Percentiles rank a stretch among this genome's conserved stretches.
These are phyloP conservation scores for Scolanthus callimorphus DNA, from an alignment of 92 coral and sea anemone species.

Conservation along the genomic window DNA sequence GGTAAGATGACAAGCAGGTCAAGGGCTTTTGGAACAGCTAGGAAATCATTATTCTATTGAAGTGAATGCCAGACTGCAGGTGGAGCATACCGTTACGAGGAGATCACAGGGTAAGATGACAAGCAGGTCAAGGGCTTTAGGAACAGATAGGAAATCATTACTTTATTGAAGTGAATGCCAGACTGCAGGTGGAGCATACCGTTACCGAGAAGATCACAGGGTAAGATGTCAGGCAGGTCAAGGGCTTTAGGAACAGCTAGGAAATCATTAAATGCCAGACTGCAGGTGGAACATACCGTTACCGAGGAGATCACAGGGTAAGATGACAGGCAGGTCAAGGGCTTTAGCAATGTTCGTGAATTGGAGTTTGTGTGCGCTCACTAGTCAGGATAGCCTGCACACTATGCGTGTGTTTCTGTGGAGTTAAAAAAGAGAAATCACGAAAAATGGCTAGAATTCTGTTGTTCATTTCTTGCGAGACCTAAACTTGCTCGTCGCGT, in stretches of 20 bases:
- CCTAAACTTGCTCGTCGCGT: too few species aligned
- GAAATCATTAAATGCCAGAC: conserved; percentile 91
- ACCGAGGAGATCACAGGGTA: conserved; percentile 98
- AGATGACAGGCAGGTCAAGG: too few species aligned
- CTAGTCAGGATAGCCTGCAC: too few species aligned
- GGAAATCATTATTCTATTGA: conserved; percentile 93
- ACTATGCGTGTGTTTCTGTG: too few species aligned
- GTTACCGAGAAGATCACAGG: conserved; percentile 96
- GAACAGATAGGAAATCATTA: too few species aligned
- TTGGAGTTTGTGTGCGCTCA: too few species aligned
- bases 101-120: conserved; percentile 76
- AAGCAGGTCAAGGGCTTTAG: neutral
- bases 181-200: conserved; percentile 93
- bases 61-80: conserved; percentile 96
- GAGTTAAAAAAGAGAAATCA: too few species aligned
- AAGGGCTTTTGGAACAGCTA: conserved; percentile 65
- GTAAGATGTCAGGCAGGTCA: too few species aligned
- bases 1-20: conserved; percentile 51
- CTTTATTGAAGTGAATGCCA: neutral
- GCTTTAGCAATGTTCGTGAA: too few species aligned
- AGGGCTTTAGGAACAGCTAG: too few species aligned
- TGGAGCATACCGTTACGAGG: conserved; percentile 96
- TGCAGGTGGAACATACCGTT: conserved; percentile 97
- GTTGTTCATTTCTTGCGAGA: too few species aligned
- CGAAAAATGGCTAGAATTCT: too few species aligned